These are phyloP conservation scores for Monochamus saltuarius DNA, from an alignment of 1,140 invertebrate genomes.

Conservation along the genomic window DNA sequence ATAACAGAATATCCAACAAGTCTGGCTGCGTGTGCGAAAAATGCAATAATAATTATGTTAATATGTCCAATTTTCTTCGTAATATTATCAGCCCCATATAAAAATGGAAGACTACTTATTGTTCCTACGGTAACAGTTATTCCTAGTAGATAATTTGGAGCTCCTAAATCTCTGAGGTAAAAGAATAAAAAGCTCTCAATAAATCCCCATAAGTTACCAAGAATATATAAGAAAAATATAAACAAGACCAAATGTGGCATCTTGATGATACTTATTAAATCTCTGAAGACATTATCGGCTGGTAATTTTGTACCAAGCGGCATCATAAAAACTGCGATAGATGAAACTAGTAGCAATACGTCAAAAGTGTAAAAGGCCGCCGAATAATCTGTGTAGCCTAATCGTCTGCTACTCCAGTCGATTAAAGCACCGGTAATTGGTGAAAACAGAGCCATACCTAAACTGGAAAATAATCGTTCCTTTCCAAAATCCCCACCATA, in stretches of 20 bases:
- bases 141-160: constrained; percentile 76
- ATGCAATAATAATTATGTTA: constrained; percentile 78
- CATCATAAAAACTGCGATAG: constrained; percentile 69
- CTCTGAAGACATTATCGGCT: constrained; percentile 68
- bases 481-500: constrained; percentile 78
- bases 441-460: constrained; percentile 79
- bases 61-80: constrained; percentile 78
- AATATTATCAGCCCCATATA: constrained; percentile 77
- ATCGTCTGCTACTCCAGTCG: constrained; percentile 62
- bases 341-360: constrained; percentile 66
- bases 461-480: constrained; percentile 74
- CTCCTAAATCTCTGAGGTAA: constrained; percentile 77
- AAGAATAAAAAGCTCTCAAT: constrained; percentile 83
- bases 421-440: constrained; percentile 77
- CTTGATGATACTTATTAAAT: constrained; percentile 69
- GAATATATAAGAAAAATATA: constrained; percentile 72
- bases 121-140: constrained; percentile 81
- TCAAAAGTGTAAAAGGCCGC: constrained; percentile 76
- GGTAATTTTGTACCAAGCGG: constrained; percentile 70
- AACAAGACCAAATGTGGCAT: constrained; percentile 74
- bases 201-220: constrained; percentile 80
- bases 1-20: constrained; percentile 83
- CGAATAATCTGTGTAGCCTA: constrained; percentile 76
- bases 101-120: constrained; percentile 75
- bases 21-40: constrained; percentile 75